Conservation (phyloP, 2,797 vertebrate species). For the Petrocephalus schoutedeni region DNA sequence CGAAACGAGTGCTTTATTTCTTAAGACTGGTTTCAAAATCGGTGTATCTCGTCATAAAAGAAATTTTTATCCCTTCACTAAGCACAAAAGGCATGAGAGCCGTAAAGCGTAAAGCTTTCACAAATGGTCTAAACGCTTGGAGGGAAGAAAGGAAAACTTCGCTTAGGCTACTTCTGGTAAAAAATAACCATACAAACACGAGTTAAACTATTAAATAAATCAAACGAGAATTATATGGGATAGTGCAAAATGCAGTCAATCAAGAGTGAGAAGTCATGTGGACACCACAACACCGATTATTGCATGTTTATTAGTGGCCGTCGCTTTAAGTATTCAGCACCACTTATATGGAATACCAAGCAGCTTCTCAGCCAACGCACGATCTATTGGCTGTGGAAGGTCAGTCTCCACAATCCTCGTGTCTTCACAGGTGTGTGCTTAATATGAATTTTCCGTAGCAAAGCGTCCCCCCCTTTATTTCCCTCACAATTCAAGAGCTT, state of each 20-base stretch:
- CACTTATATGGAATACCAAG: neutral
- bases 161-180: neutral
- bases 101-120: conserved; percentile 1
- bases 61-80: neutral
- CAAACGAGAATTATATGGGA: neutral
- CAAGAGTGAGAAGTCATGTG: neutral
- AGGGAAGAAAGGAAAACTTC: neutral
- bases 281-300: neutral
- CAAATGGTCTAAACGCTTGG: neutral
- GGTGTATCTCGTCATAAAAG: neutral
- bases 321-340: neutral
- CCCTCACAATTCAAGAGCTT: neutral
- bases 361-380: neutral
- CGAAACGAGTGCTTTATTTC: neutral
- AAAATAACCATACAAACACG: neutral
- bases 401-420: neutral
- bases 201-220: neutral
- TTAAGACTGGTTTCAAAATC: neutral
- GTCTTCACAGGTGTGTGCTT: neutral
- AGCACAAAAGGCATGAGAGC: neutral
- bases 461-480: neutral
- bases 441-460: conserved; percentile 7
- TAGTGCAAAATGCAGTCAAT: neutral
- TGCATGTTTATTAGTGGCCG: neutral
- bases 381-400: neutral